phyloP scores from a whole-genome alignment of 2,797 vertebrate genomes.

The Moxostoma hubbsi region DNA sequence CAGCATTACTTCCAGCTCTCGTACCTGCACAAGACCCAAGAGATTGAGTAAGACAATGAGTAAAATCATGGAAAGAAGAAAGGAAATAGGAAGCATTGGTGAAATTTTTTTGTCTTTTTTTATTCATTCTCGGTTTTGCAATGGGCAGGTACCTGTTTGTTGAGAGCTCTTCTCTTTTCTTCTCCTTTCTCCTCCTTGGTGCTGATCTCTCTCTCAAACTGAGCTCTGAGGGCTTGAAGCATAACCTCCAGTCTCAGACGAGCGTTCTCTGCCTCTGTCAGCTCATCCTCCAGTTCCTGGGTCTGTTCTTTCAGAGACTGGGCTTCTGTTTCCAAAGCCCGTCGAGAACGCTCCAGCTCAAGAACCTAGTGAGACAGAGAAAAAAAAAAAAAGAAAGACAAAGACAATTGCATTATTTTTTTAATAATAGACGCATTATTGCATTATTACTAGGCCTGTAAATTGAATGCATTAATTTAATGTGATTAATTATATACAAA shows the following conservation, averaged over 20 bases:
- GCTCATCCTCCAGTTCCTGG: slow-evolving; percentile 91
- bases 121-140: too few relatives aligned
- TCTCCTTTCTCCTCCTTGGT: slow-evolving; percentile 87
- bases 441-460: too few relatives aligned
- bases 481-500: too few relatives aligned
- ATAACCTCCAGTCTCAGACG: slow-evolving; percentile 90
- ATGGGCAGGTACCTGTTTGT: slow-evolving; percentile 83
- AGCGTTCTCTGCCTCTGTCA: slow-evolving; percentile 85
- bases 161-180: slow-evolving; percentile 86
- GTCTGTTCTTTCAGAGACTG: slow-evolving; percentile 84
- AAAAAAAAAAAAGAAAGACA: too few relatives aligned
- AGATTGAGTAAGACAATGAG: not conserved
- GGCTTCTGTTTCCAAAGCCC: slow-evolving; percentile 83
- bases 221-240: slow-evolving; percentile 89
- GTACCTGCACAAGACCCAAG: slow-evolving; percentile 71
- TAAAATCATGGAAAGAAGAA: too few relatives aligned
- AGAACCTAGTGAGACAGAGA: slow-evolving; percentile 79
- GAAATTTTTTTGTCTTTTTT: too few relatives aligned
- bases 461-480: too few relatives aligned
- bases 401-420: not conserved
- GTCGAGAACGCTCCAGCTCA: slow-evolving; percentile 85
- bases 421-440: too few relatives aligned
- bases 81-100: slow-evolving; percentile 1
- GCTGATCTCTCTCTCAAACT: slow-evolving; percentile 90
- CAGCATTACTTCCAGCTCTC: slow-evolving; percentile 86